Evolutionary conservation across 2,113 vertebrate species (phyloP), one percentile per base, ranked within the genome.

Genomic region (Turdus rufiventris): DNA sequence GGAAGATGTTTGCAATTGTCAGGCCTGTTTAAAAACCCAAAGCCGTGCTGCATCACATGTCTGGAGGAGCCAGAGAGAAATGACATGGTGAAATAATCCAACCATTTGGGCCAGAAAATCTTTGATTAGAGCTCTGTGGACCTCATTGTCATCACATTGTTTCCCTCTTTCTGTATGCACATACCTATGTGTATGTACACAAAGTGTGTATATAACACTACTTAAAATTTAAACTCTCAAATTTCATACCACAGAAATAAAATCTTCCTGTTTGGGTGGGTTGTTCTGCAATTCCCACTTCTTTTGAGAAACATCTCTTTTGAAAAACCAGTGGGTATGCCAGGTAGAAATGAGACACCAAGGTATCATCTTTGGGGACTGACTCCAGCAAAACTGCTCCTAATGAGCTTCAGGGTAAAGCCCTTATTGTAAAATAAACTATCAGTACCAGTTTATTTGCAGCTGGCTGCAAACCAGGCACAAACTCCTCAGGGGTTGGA

Each of bases 401-500:
- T 65, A 77, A 60, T 26, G 61, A 80, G 23, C 42, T 89, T 2
- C 0, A 56, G 53, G 24, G 48, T n/a, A 87, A 84, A 78, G 13
- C 19, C 29, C 61, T 38, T 45, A 23, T 14, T 53, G 17, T 40
- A 45, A 74, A 73, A 63, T 10, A 89, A 76, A 65, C 45, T 53
- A 84, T 13, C 15, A 20, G 28, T 61, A 48, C 24, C 15, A 10
- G 61, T 63, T 70, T 67, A 66, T 71, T 43, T 5, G 10, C 70
- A 68, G 38, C 42, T 62, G 43, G 21, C 80, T 77, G 50, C 42
- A 84, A 80, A 76, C 24, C 43, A n/a, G 53, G 17, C 33, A 25
- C 31, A 51, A 43, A 57, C 17, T 20, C 38, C 57, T 50, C 0
- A 1, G 21, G 9, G 7, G 7, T 5, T 0, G 0, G 60, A 50